A percentile compares a stretch with the other conserved stretches of the same genome.
Evolutionary conservation across 1,140 invertebrate genomes (phyloP).

Genomic region (Apis cerana): DNA sequence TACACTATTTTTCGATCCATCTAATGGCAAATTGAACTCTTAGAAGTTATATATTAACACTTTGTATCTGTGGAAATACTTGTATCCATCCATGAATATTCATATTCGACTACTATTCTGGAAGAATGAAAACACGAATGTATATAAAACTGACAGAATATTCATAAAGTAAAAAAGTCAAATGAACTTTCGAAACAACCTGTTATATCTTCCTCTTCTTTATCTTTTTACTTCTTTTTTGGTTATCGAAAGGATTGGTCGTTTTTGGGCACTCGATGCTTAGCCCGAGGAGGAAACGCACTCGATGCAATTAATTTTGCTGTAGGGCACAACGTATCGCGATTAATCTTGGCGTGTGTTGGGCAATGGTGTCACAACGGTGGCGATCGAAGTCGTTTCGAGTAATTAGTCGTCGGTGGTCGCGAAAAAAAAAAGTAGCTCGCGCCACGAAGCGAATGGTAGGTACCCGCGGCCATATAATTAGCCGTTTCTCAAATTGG

Average conservation of each 20-base stretch:
- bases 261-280: neutral
- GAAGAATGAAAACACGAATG: no score
- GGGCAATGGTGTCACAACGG: slow-evolving; percentile 31
- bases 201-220: neutral
- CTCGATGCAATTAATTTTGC: slow-evolving; percentile 29
- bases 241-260: neutral
- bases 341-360: slow-evolving; percentile 22
- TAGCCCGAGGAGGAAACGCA: neutral
- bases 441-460: neutral
- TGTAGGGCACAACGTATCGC: slow-evolving; percentile 5
- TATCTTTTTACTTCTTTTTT: neutral
- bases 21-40: no score
- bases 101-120: no score
- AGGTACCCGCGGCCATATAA: slow-evolving; percentile 26
- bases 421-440: slow-evolving; percentile 29
- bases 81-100: no score
- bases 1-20: no score
- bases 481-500: slow-evolving; percentile 75
- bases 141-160: no score
- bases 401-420: slow-evolving; percentile 28
- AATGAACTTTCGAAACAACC: no score
- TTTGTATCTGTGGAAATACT: no score
- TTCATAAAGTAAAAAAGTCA: no score
- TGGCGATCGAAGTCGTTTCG: slow-evolving; percentile 43
- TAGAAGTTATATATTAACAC: no score